Conservation (phyloP, 1,140 invertebrate species). For the Scaptomyza graminum region DNA sequence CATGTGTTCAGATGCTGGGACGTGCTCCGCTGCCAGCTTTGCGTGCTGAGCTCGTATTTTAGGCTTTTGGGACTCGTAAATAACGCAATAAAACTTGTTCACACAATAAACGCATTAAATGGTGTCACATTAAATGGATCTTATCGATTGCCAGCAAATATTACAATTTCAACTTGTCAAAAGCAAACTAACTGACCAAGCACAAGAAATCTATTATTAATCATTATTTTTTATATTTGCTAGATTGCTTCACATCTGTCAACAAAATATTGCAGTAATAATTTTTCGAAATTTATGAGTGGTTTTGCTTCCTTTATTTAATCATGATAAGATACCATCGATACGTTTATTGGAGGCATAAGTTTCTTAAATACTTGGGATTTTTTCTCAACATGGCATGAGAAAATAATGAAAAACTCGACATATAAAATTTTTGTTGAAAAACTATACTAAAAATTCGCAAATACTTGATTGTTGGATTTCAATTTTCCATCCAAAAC, state of each 20-base stretch:
- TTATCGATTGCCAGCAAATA: constrained; percentile 27
- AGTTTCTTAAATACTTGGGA: too few relatives aligned
- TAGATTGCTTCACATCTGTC: constrained; percentile 22
- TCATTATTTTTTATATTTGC: too few relatives aligned
- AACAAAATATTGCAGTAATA: not conserved
- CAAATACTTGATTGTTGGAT: too few relatives aligned
- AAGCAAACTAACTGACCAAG: constrained; percentile 20
- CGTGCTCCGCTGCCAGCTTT: not conserved
- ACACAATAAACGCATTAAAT: constrained; percentile 42
- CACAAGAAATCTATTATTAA: constrained; percentile 1
- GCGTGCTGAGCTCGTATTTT: not conserved
- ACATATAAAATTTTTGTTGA: too few relatives aligned
- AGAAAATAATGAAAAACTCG: too few relatives aligned
- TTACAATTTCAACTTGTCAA: not conserved
- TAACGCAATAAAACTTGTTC: constrained; percentile 55
- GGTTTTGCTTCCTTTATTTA: not conserved
- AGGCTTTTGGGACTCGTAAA: constrained; percentile 42
- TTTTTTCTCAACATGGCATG: too few relatives aligned
- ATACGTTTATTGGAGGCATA: not conserved
- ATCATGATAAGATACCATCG: not conserved
- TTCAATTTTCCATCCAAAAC: too few relatives aligned
- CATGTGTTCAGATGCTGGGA: not conserved
- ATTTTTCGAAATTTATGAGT: not conserved
- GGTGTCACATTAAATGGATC: constrained; percentile 35
- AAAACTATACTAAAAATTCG: too few relatives aligned